Percentiles rank a stretch among this genome's conserved stretches.
phyloP scores from a whole-genome alignment of 92 coral and sea anemone genomes.

The Phenganax stokvisi region DNA sequence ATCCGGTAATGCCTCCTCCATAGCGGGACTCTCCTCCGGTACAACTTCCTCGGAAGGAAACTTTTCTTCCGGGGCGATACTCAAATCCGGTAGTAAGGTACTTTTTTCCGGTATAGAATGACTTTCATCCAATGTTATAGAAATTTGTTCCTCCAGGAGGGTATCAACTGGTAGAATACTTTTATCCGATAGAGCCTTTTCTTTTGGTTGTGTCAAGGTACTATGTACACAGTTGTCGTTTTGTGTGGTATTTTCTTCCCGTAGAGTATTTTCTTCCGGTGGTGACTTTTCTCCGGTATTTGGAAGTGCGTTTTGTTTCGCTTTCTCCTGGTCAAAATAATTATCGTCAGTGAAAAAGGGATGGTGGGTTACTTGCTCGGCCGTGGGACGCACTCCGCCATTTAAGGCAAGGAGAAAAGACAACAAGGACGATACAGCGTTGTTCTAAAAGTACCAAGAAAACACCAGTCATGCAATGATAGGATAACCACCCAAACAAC shows the following conservation, averaged over 20 bases:
- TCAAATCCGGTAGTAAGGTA: background rate
- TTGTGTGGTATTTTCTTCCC: background rate
- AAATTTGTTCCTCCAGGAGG: background rate
- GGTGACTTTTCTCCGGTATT: background rate
- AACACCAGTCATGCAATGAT: background rate
- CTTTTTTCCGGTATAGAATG: background rate
- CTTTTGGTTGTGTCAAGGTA: background rate
- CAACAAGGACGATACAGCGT: constrained; percentile 10
- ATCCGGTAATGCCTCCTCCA: constrained; percentile 4
- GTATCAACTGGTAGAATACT: background rate
- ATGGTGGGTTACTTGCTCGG: background rate
- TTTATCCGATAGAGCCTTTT: background rate
- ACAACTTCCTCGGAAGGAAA: background rate
- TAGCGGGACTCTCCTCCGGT: background rate
- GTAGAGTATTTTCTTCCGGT: background rate
- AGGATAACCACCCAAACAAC: background rate
- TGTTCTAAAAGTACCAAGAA: background rate
- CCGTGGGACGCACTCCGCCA: constrained; percentile 31
- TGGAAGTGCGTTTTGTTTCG: background rate
- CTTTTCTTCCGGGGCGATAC: background rate
- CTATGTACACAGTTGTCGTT: background rate
- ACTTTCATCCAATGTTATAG: background rate
- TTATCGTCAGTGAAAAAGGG: constrained; percentile 12
- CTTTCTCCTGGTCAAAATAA: background rate
- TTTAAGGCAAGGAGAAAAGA: constrained; percentile 12